Conservation (phyloP, 2,113 vertebrate species). For the Tetrax tetrax region DNA sequence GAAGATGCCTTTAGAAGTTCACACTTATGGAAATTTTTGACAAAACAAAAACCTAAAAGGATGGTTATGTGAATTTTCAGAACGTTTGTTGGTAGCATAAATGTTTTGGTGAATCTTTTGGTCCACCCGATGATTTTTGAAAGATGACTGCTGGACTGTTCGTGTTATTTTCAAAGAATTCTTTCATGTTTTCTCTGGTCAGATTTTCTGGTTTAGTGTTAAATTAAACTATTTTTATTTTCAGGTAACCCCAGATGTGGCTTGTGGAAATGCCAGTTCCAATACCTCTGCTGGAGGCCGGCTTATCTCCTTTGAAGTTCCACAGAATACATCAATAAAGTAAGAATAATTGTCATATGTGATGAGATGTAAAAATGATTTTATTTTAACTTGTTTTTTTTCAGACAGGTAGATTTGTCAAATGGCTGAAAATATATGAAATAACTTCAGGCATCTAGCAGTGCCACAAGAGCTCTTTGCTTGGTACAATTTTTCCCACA, state of each 20-base stretch:
- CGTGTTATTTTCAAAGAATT: background rate
- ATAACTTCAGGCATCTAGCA: background rate
- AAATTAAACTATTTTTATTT: background rate
- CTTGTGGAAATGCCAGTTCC: constrained; percentile 88
- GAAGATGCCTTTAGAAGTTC: background rate
- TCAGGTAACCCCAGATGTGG: constrained; percentile 85
- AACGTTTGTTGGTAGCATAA: background rate
- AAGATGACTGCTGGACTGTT: background rate
- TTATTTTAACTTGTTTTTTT: background rate
- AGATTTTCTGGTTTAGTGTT: background rate
- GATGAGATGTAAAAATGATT: background rate
- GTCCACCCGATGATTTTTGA: background rate
- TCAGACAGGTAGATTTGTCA: background rate
- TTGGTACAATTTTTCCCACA: background rate
- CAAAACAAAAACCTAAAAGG: background rate
- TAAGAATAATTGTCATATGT: constrained; percentile 73
- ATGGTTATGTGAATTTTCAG: background rate
- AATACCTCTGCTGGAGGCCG: constrained; percentile 88
- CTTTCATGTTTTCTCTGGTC: background rate
- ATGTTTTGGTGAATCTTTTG: background rate
- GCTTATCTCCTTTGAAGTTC: constrained; percentile 87
- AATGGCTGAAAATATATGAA: background rate
- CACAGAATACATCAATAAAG: constrained; percentile 94
- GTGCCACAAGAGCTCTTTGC: background rate
- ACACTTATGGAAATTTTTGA: background rate